A percentile compares a stretch with the other conserved stretches of the same genome.
Conservation (phyloP, 1,140 invertebrate species). For the Thaumetopoea pityocampa region DNA sequence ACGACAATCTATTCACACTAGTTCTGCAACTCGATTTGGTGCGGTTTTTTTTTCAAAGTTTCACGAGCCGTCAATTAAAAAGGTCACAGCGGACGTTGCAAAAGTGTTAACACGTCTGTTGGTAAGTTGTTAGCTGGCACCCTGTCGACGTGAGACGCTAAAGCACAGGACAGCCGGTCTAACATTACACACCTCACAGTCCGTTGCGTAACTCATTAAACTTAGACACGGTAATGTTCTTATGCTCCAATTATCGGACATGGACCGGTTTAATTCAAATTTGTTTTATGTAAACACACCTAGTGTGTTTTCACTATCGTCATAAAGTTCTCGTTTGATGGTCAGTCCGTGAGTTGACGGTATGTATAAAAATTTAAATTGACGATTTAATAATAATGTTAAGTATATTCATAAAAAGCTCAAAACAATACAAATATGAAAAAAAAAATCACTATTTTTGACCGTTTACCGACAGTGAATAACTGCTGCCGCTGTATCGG, state of each 20-base stretch:
- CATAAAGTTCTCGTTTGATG: too few relatives aligned
- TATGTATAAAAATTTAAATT: too few relatives aligned
- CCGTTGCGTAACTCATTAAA: constrained; percentile 16
- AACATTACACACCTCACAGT: constrained; percentile 4
- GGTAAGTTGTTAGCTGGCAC: constrained; percentile 4
- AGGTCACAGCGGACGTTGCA: constrained; percentile 14
- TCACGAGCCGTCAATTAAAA: constrained; percentile 17
- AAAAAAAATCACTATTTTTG: too few relatives aligned
- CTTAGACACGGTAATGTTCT: constrained; percentile 51
- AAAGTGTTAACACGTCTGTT: constrained; percentile 17
- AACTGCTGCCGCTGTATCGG: too few relatives aligned
- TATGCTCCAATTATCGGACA: constrained; percentile 59
- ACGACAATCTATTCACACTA: constrained; percentile 8
- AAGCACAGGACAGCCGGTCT: constrained; percentile 13
- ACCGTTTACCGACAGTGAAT: too few relatives aligned
- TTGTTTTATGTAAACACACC: constrained; percentile 41
- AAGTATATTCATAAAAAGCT: too few relatives aligned
- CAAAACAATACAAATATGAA: too few relatives aligned
- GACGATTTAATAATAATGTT: too few relatives aligned
- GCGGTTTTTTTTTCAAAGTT: constrained; percentile 8
- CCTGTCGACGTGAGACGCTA: constrained; percentile 5
- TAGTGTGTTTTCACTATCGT: too few relatives aligned
- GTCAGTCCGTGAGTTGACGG: too few relatives aligned
- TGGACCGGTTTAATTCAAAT: constrained; percentile 37
- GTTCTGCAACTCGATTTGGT: constrained; percentile 3